Base-by-base conservation (phyloP, 2,888 invertebrate species). In the Ceraclea dissimilis region DNA sequence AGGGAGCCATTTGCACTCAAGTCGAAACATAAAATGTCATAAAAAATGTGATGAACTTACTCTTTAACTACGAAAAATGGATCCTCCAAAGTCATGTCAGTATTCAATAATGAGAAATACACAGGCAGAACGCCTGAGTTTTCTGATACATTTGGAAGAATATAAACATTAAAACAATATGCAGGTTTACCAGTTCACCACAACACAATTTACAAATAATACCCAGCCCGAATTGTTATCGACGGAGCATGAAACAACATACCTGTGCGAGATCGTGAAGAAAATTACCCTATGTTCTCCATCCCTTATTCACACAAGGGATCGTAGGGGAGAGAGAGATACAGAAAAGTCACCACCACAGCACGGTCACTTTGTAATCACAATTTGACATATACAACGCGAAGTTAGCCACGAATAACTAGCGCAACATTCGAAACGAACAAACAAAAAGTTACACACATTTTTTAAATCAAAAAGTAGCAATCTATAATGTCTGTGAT, bases 61-160 rank as follows among this genome's bases (percentile, higher is more conserved):
- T 95, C 95, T 86, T 93, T 94, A 67, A 96, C 95, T 75, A 94
- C 93, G 84, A 95, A 94, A 82, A 95, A 96, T 65, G 96, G 96
- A 81, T 96, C 96, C 82, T 96, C 95, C 78, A 95, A 84, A 84
- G 94, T 93, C 95, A 96, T 95, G 85, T 84, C 90, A 85, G 79
- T 79, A n/a, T n/a, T n/a, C n/a, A n/a, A n/a, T n/a, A 69, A 74
- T 70, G 67, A 73, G 67, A 67, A 21, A 34, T 26, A 49, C 21
- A 47, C 19, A 52, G 54, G 54, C 52, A 21, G 20, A 33, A 52
- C 51, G 54, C 58, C 58, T 44, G 51, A 31, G 46, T 44, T 26
- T 55, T 51, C 44, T 54, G 47, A 58, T 33, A 51, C 58, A 58
- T 58, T 55, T 58, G 58, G 54, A 46, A 43, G 18, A 55, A 51